Base-by-base conservation (phyloP, 2,888 invertebrate genomes). In the Andrena hattorfiana region DNA sequence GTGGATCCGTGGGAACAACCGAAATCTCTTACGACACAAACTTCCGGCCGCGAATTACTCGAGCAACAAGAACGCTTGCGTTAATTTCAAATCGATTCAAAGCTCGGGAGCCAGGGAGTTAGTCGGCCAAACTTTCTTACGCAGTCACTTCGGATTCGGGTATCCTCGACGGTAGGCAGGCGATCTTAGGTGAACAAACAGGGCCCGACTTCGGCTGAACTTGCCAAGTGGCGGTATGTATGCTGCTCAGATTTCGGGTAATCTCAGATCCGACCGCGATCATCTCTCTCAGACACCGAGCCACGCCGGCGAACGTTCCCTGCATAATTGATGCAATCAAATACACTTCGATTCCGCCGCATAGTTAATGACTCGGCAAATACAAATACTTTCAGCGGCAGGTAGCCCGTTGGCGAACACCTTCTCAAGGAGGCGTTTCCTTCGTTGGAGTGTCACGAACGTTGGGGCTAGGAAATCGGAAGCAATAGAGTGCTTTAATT, bases 181-280 rank as follows among this genome's bases (percentile, higher is more conserved):
- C 71, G 62, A 83, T 75, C 75, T 72, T 85, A 69, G 62, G 64
- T 23, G 77, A 83, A 80, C 80, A 85, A 83, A 85, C 80, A 56
- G 2, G 77, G 28, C 54, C 72, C 77, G 75, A 75, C 77, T 75
- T 75, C 16, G 74, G 56, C 49, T 42, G n/a, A 80, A 83, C 78
- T 85, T 79, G 8, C 76, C 63, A 74, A 83, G 71, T 72, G 76
- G 49, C 49, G 62, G 63, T 66, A 75, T 56, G 78, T 68, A 76
- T 67, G 63, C 70, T 77, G 66, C 77, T 66, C 76, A 66, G 66
- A 85, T 77, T 72, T 77, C 69, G 54, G 76, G 79, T 79, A 85
- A 85, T 85, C 85, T 60, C 26, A 74, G 56, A 74, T 74, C 28
- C 51, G 23, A 30, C 68, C 68, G 56, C 77, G 48, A 79, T 54